Base-by-base conservation (phyloP, 2,888 invertebrate species). In the Tineola bisselliella region DNA sequence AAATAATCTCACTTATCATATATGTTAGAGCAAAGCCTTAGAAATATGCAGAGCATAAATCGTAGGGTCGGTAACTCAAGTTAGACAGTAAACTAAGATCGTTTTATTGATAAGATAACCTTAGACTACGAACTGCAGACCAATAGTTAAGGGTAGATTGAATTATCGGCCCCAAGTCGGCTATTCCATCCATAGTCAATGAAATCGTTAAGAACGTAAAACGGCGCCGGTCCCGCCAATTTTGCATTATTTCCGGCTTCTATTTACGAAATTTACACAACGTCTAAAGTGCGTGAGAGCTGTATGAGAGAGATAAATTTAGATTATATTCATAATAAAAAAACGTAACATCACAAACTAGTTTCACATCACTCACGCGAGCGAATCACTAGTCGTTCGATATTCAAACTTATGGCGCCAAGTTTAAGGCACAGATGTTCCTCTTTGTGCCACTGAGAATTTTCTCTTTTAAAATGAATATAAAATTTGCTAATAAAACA, bases 201-300 rank as follows among this genome's bases (percentile, higher is more conserved):
- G 38, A 38, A 38, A 38, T 10, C n/a, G 38, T 38, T 12, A 38
- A 38, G 10, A 25, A 25, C 2, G n/a, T 38, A 38, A 31, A 31
- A 31, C 10, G 31, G 5, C 38, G 38, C 38, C n/a, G 38, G 38
- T 38, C 38, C 38, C 48, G 48, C 17, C 48, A 48, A 48, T 48
- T 48, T 48, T 17, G 48, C 48, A 48, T 48, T 48, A 48, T 48
- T 48, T 48, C 48, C 48, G 48, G 48, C 13, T 48, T 48, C 48
- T 48, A 48, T 48, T 48, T 48, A 48, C 48, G 10, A 38, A 38
- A 48, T 48, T 48, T 48, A 48, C 15, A 17, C 48, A 48, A 15
- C 48, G 15, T 48, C 48, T 17, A 15, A 15, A 48, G 48, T 48
- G 48, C 48, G 48, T 48, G 48, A 48, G 48, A 48, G 48, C 13